A percentile compares a stretch with the other conserved stretches of the same genome.
phyloP scores from a whole-genome alignment of 2,888 invertebrate species.

The Cheilosia urbana region DNA sequence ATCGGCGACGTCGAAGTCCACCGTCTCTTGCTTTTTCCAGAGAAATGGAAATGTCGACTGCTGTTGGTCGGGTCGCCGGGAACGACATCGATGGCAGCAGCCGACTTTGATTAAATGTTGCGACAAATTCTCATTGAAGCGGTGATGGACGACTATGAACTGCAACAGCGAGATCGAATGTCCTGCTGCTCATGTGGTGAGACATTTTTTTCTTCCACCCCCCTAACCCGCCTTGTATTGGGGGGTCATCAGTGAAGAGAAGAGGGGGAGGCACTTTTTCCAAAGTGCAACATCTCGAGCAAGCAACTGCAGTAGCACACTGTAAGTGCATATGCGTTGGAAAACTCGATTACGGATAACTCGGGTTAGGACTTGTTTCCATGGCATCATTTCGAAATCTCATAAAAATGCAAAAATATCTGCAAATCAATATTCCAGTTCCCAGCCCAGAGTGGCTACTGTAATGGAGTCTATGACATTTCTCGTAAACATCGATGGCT shows the following conservation, averaged over 20 bases:
- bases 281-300: constrained; percentile 64
- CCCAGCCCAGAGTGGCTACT: constrained; percentile 10
- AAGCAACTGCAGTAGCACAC: constrained; percentile 20
- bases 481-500: constrained; percentile 28
- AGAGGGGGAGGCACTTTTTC: constrained; percentile 30
- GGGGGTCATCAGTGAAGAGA: constrained; percentile 1
- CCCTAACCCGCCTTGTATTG: not conserved
- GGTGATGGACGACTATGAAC: constrained; percentile 74
- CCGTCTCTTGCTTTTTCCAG: constrained; percentile 55
- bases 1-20: constrained; percentile 26
- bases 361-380: not conserved
- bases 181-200: constrained; percentile 47
- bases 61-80: constrained; percentile 1
- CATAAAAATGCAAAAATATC: constrained; percentile 66
- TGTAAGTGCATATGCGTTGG: constrained; percentile 14
- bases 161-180: constrained; percentile 59
- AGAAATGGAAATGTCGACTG: constrained; percentile 21
- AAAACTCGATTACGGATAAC: constrained; percentile 45
- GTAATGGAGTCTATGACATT: constrained; percentile 39
- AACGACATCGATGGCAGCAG: constrained; percentile 50
- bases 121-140: constrained; percentile 74
- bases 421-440: constrained; percentile 26
- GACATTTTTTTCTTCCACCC: constrained; percentile 54
- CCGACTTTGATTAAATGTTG: constrained; percentile 76
- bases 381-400: constrained; percentile 40